Conservation (phyloP, 1,140 invertebrate species). For the Drosophila littoralis region DNA sequence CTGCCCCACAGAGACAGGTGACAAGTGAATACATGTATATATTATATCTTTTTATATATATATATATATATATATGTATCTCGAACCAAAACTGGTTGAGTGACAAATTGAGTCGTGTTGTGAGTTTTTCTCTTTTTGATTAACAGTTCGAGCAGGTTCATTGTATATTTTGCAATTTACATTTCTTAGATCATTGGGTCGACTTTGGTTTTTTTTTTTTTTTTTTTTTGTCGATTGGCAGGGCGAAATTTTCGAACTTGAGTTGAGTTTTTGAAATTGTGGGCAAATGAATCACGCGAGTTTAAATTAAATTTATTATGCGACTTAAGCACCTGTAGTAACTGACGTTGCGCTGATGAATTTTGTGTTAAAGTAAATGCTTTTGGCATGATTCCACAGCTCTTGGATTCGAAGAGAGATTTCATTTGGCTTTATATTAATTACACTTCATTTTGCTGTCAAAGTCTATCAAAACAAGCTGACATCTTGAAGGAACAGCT, state of each 20-base stretch:
- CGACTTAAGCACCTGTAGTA: constrained; percentile 62
- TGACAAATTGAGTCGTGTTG: constrained; percentile 62
- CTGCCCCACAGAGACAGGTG: constrained; percentile 18
- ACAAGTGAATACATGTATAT: constrained; percentile 34
- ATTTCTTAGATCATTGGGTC: constrained; percentile 64
- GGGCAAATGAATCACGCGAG: constrained; percentile 54
- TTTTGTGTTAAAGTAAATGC: constrained; percentile 67
- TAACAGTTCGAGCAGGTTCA: constrained; percentile 23
- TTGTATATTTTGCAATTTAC: constrained; percentile 57
- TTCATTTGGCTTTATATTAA: constrained; percentile 7
- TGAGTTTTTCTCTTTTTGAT: constrained; percentile 7
- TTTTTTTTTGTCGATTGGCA: background rate
- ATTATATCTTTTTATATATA: background rate
- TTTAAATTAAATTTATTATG: constrained; percentile 79
- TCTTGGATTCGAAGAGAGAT: constrained; percentile 15
- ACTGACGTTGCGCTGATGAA: constrained; percentile 50
- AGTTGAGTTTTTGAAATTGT: constrained; percentile 49
- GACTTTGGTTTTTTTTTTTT: constrained; percentile 4
- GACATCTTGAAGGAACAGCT: constrained; percentile 1
- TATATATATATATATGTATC: background rate
- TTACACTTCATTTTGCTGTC: constrained; percentile 35
- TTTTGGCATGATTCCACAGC: constrained; percentile 66
- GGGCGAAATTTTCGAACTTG: constrained; percentile 63
- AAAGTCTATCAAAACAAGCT: constrained; percentile 39
- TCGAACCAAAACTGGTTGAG: constrained; percentile 62